phyloP scores from a whole-genome alignment of 2,797 vertebrate species.

The Bryconaethiops microstoma region DNA sequence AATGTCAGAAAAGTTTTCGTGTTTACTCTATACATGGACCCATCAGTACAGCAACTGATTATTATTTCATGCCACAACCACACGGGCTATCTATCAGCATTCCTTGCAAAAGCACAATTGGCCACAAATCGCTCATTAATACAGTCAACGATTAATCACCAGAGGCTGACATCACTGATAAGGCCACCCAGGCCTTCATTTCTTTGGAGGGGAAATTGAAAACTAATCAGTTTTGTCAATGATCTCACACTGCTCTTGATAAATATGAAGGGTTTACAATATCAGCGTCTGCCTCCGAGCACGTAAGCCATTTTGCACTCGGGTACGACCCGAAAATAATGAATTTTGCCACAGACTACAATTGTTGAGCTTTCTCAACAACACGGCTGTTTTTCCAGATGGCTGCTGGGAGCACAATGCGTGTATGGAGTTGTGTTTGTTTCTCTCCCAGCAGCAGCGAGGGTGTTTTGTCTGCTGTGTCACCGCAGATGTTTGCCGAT shows the following conservation, averaged over 20 bases:
- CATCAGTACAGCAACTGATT: too few species aligned
- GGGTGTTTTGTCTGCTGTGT: conserved; percentile 33
- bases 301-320: background rate
- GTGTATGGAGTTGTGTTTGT: conserved; percentile 9
- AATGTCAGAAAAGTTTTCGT: too few species aligned
- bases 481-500: conserved; percentile 38
- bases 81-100: too few species aligned
- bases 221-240: background rate
- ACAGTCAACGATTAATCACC: background rate
- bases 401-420: conserved; percentile 19
- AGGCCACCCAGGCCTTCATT: background rate
- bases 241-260: too few species aligned
- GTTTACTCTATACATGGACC: too few species aligned
- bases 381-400: conserved; percentile 18
- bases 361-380: background rate
- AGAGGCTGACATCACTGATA: background rate
- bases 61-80: too few species aligned
- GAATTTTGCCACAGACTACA: background rate
- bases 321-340: background rate
- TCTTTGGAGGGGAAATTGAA: background rate
- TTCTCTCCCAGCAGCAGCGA: background rate
- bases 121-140: background rate
- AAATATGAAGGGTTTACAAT: background rate
- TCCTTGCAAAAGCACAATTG: background rate
- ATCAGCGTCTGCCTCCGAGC: background rate